Percentiles rank a stretch among this genome's conserved stretches.
Conservation (phyloP, 2,113 vertebrate genomes). For the Aleadryas rufinucha region DNA sequence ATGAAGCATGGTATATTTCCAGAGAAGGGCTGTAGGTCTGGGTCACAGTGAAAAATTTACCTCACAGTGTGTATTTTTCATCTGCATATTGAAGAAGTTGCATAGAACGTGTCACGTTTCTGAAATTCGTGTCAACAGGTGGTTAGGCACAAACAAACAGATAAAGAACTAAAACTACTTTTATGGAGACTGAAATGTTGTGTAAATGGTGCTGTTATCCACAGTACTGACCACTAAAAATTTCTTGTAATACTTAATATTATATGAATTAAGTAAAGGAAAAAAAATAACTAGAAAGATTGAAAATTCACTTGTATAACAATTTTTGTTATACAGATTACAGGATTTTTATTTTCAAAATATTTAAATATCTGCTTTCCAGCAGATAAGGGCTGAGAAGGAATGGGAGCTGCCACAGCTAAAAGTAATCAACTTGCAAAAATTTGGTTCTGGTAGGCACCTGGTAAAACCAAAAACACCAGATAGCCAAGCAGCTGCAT, state of each 20-base stretch:
- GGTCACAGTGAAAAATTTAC: not conserved
- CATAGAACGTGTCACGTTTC: not conserved
- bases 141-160: not conserved
- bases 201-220: not conserved
- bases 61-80: not conserved
- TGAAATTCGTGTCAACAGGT: not conserved
- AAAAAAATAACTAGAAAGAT: not conserved
- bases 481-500: not conserved
- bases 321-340: not conserved
- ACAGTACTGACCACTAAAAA: not conserved
- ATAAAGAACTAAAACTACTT: not conserved
- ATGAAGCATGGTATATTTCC: not conserved
- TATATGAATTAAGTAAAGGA: not conserved
- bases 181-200: not conserved
- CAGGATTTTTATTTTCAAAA: not conserved
- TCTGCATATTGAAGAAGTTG: not conserved
- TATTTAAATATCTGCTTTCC: not conserved
- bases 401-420: not conserved
- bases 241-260: not conserved
- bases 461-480: not conserved
- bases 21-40: not conserved
- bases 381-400: not conserved
- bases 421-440: not conserved
- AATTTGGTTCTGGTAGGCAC: not conserved
- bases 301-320: not conserved